These are phyloP conservation scores for Callocephalon fimbriatum DNA, from an alignment of 2,113 vertebrate species.

Conservation along the genomic window DNA sequence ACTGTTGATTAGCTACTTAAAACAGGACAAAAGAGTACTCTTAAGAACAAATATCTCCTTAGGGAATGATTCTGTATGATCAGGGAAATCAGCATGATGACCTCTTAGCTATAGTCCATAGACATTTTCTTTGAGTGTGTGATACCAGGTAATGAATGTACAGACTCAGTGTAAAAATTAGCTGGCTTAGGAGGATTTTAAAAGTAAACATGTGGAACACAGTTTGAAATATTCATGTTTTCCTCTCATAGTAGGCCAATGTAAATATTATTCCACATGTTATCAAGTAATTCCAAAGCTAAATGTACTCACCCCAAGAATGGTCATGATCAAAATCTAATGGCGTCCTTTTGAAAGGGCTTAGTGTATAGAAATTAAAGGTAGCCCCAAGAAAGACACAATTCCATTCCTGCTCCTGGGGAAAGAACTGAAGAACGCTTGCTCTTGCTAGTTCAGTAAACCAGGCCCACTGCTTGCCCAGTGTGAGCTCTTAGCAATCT, in stretches of 20 bases:
- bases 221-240: conserved; percentile 72
- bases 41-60: conserved; percentile 17
- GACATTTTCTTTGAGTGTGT: conserved; percentile 35
- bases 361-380: conserved; percentile 8
- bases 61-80: neutral
- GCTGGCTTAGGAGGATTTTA: conserved; percentile 71
- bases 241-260: conserved; percentile 62
- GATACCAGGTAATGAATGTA: conserved; percentile 56
- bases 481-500: neutral
- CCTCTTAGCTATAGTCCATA: neutral
- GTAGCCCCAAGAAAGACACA: neutral
- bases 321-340: conserved; percentile 51
- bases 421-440: neutral
- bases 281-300: conserved; percentile 73
- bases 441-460: neutral
- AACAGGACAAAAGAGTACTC: neutral
- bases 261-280: conserved; percentile 76
- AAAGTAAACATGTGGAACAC: conserved; percentile 72
- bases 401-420: neutral
- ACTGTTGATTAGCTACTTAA: neutral
- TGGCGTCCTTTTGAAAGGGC: conserved; percentile 9
- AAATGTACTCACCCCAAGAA: conserved; percentile 58
- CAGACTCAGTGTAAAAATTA: conserved; percentile 59
- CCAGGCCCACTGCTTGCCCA: neutral
- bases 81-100: conserved; percentile 25